phyloP scores from a whole-genome alignment of 2,797 vertebrate species.

The Spizella passerina region DNA sequence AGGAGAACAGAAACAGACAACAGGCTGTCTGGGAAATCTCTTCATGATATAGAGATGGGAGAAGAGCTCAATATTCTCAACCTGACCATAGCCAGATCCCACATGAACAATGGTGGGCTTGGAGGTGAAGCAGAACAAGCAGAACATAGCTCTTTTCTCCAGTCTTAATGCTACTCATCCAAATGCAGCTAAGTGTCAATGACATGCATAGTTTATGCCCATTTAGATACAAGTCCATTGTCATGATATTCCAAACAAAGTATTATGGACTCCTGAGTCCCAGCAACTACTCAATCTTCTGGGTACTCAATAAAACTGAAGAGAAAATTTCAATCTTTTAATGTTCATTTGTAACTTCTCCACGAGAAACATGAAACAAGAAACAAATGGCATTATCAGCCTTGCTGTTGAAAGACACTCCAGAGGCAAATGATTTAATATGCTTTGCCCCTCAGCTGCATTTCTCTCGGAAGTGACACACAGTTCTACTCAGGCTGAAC shows the following conservation, averaged over 20 bases:
- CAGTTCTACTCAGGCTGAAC: not conserved
- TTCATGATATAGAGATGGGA: not conserved
- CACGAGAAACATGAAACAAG: not conserved
- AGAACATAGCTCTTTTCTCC: not conserved
- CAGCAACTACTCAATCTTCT: not conserved
- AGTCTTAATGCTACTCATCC: accelerated
- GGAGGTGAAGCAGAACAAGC: not conserved
- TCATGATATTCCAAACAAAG: not conserved
- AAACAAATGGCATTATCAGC: not conserved
- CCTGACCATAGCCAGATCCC: not conserved
- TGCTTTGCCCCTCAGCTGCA: not conserved
- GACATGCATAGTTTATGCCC: not conserved
- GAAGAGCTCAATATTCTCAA: not conserved
- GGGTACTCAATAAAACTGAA: not conserved
- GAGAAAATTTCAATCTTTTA: not conserved
- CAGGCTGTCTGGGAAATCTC: not conserved
- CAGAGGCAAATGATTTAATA: not conserved
- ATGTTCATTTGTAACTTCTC: not conserved
- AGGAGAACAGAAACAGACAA: not conserved
- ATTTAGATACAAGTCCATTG: not conserved
- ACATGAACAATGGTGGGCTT: accelerated
- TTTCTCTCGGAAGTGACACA: not conserved
- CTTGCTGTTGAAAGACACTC: not conserved
- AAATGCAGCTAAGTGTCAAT: not conserved
- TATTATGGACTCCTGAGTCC: not conserved